These are phyloP conservation scores for Agapornis canus DNA, from an alignment of 2,797 vertebrate species.

Conservation along the genomic window DNA sequence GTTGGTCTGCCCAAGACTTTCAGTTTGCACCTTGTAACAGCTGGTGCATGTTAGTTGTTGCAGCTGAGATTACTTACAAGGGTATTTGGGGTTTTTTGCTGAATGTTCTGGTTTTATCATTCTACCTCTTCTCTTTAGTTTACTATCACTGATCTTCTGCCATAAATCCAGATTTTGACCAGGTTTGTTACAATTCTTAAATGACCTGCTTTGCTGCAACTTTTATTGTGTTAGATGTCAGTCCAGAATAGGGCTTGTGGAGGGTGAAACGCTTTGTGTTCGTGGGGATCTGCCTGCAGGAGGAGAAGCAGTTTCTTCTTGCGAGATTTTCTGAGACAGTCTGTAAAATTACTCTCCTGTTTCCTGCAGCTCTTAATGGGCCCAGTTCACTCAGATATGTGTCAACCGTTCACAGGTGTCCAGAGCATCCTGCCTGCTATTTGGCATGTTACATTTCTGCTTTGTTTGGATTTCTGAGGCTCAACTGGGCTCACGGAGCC, in stretches of 20 bases:
- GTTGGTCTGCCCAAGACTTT: constrained; percentile 2
- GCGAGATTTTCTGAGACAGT: background rate
- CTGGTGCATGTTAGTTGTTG: constrained; percentile 10
- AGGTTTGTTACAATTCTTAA: background rate
- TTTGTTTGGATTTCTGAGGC: background rate
- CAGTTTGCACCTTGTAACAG: constrained; percentile 47
- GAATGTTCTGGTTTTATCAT: constrained; percentile 12
- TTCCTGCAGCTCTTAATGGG: background rate
- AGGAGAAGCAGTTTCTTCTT: background rate
- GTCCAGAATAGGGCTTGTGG: background rate
- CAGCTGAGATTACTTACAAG: constrained; percentile 37
- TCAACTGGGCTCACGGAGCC: background rate
- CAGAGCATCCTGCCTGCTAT: background rate
- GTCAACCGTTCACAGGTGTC: background rate
- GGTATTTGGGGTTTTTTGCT: background rate
- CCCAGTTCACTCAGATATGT: background rate
- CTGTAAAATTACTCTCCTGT: background rate
- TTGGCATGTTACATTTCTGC: background rate
- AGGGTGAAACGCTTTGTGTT: background rate
- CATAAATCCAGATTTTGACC: background rate
- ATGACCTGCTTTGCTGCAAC: background rate
- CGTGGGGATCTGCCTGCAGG: background rate
- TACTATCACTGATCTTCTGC: background rate
- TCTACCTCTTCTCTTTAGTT: constrained; percentile 8
- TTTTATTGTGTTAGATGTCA: background rate